Evolutionary conservation across 2,113 vertebrate genomes (phyloP), one percentile per base, ranked within the genome.

Genomic region (Elachura formosa): DNA sequence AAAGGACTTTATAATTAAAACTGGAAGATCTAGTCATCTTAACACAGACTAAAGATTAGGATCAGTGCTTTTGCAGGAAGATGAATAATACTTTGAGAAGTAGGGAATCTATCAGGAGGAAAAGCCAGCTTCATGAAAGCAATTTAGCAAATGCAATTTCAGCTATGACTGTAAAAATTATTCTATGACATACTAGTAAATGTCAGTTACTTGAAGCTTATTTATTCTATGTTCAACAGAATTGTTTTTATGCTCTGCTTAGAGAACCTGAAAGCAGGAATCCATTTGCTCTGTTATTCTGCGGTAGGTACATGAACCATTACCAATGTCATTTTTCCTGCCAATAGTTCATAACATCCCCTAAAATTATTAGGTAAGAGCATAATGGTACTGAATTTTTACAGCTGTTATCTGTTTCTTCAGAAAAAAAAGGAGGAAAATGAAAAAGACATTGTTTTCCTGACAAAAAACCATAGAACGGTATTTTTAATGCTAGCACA

Each of bases 1-100:
- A 96, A 87, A 87, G 46, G 28, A 69, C 43, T 52, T 84, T 36
- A 51, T 73, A 94, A 82, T 90, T 91, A 95, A 96, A 96, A 94
- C 72, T 88, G 63, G 84, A 91, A 94, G 82, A 91, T 88, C 87
- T 66, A 94, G 54, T 80, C 55, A 82, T 89, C 87, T 82, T 94
- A 93, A 90, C 10, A 1, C 48, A 83, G 72, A 55, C 71, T 91
- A 73, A 84, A 90, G 85, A 93, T 93, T 74, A 94, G 72, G 55
- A 96, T 77, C 95, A 86, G 59, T 84, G 72, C 52, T 81, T 85
- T 71, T 77, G 80, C 62, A 79, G 45, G 78, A 89, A 83, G 71
- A 95, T 34, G n/a, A 96, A 94, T 91, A 85, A 55, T 55, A 76
- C 59, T 74, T 67, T 21, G 38, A 81, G 76, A 88, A 94, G 46